phyloP scores from a whole-genome alignment of 2,888 invertebrate genomes.

The Gymnosoma rotundatum region DNA sequence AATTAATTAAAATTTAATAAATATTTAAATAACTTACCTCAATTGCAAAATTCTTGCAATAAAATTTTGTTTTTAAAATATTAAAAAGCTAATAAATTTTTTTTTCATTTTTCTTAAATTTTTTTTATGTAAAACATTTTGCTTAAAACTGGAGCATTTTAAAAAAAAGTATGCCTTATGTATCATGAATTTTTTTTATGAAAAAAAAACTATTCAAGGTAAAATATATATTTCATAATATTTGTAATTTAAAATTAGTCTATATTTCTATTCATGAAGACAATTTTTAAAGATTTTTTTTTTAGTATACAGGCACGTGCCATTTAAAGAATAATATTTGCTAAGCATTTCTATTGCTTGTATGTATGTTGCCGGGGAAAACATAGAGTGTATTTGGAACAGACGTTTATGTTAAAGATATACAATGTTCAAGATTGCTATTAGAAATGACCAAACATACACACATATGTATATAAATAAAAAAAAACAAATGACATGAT shows the following conservation, averaged over 20 bases:
- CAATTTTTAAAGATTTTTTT: too few relatives aligned
- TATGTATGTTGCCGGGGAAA: background rate
- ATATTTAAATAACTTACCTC: conserved; percentile 59
- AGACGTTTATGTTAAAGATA: conserved; percentile 8
- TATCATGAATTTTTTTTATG: too few relatives aligned
- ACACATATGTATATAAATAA: conserved; percentile 10
- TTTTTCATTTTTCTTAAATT: background rate
- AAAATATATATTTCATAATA: too few relatives aligned
- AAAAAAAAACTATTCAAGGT: too few relatives aligned
- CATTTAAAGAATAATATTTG: too few relatives aligned
- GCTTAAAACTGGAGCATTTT: too few relatives aligned
- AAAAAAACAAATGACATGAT: conserved; percentile 23
- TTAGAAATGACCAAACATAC: conserved; percentile 33
- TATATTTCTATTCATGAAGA: too few relatives aligned
- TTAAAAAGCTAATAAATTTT: conserved; percentile 12
- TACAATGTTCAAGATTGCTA: conserved; percentile 17
- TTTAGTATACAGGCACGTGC: too few relatives aligned
- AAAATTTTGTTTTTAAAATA: conserved; percentile 37
- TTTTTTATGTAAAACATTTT: too few relatives aligned
- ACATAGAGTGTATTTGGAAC: conserved; percentile 23
- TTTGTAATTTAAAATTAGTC: too few relatives aligned
- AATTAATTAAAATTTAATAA: background rate
- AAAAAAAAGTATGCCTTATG: too few relatives aligned
- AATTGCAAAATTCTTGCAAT: conserved; percentile 69
- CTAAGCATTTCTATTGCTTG: background rate